A percentile compares a stretch with the other conserved stretches of the same genome.
These are phyloP conservation scores for Candidula unifasciata DNA, from an alignment of 2,888 invertebrate genomes.

Conservation along the genomic window DNA sequence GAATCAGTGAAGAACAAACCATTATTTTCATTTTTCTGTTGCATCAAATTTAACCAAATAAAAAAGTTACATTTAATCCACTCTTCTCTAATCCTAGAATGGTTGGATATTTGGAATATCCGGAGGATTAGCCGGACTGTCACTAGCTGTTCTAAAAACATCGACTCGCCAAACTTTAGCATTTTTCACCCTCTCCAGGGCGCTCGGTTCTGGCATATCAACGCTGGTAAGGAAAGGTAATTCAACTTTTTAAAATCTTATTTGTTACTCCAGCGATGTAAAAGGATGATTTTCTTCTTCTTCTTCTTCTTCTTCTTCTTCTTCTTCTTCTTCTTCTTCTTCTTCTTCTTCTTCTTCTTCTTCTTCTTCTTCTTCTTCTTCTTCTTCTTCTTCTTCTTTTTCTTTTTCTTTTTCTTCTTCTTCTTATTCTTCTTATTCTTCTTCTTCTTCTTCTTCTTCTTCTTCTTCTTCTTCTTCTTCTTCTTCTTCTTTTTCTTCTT, in stretches of 20 bases:
- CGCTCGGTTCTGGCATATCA: conserved; percentile 65
- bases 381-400: neutral
- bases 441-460: neutral
- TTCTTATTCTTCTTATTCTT: neutral
- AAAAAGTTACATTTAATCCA: no score
- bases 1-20: no score
- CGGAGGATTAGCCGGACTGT: conserved; percentile 67
- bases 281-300: no score
- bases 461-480: conserved; percentile 3
- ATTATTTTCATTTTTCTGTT: no score
- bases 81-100: conserved; percentile 57
- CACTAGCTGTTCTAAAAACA: conserved; percentile 62
- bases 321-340: neutral
- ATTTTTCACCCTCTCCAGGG: conserved; percentile 67
- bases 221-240: conserved; percentile 63
- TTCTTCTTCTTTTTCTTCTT: no score
- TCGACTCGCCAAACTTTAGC: conserved; percentile 62
- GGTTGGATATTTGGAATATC: conserved; percentile 67
- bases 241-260: no score
- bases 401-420: neutral
- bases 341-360: neutral
- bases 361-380: neutral
- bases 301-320: conserved; percentile 1
- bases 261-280: no score
- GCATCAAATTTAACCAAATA: no score